A percentile compares a stretch with the other conserved stretches of the same genome.
phyloP scores from a whole-genome alignment of 92 coral and sea anemone genomes.

The Porites cylindrica region DNA sequence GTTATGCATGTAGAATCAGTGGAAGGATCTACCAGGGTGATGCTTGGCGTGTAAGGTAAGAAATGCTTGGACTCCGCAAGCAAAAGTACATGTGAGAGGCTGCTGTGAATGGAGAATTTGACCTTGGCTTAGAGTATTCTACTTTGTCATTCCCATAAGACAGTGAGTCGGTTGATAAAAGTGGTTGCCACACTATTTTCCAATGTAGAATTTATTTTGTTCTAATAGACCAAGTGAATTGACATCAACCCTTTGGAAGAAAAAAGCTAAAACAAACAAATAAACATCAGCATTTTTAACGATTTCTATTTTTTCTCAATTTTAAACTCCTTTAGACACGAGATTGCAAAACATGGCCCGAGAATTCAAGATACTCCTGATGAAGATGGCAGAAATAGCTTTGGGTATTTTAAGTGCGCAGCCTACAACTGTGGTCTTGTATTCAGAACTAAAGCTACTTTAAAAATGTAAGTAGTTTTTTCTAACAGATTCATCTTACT shows the following conservation, averaged over 20 bases:
- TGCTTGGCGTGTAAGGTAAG: slow-evolving; percentile 28
- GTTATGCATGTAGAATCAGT: slow-evolving; percentile 38
- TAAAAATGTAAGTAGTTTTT: slow-evolving; percentile 6
- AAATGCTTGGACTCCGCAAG: neutral
- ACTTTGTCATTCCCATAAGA: no score
- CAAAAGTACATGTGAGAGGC: neutral
- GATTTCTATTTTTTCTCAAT: neutral
- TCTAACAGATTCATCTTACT: neutral
- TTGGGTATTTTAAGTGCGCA: slow-evolving; percentile 22
- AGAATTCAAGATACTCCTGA: slow-evolving; percentile 24
- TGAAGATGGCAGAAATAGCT: slow-evolving; percentile 21
- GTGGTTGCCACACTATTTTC: no score
- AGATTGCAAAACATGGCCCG: slow-evolving; percentile 22
- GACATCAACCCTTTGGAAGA: no score
- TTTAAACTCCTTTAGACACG: slow-evolving; percentile 2
- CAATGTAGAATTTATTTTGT: no score
- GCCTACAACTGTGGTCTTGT: slow-evolving; percentile 19
- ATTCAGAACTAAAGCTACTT: slow-evolving; percentile 17
- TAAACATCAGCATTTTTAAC: neutral
- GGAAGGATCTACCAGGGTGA: slow-evolving; percentile 19
- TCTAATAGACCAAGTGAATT: no score
- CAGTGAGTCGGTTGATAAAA: no score
- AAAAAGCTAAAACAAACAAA: no score
- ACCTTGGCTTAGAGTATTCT: neutral
- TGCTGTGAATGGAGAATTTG: neutral